Evolutionary conservation across 1,140 invertebrate species (phyloP), one percentile per base, ranked within the genome.

Genomic region (Pseudomyrmex gracilis): DNA sequence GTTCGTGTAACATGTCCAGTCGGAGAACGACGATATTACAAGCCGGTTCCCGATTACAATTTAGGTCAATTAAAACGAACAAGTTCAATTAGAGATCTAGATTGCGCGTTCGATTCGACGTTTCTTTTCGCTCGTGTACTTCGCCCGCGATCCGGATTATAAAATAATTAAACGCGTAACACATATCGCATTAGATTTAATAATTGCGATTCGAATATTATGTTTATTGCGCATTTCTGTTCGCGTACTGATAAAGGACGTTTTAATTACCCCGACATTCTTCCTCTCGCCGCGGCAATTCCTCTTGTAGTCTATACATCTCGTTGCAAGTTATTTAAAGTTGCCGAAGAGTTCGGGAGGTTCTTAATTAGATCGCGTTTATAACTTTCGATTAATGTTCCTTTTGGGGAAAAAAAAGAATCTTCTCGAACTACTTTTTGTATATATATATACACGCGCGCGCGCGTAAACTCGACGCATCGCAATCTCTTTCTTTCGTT

Each of bases 381-480:
- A 78, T 45, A 80, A 80, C 43, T 80, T 71, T 70, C 66, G n/a
- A 60, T 80, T 80, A 80, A 80, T 80, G 71, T 71, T 71, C 12
- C 43, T 80, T 12, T 24, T 47, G 57, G 13, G n/a, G n/a, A n/a
- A n/a, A 80, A 43, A 12, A 71, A 34, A 34, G 4, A 34, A 34
- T 5, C 34, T 34, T 2, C 34, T 43, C n/a, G 43, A 34, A 20
- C n/a, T 45, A 20, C n/a, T 45, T 51, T 63, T 77, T 60, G 9
- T n/a, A 58, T 10, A 5, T 5, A 5, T 5, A 34, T 2, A 34
- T 3, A 3, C 24, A 3, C 24, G 24, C 24, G 24, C 24, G 24
- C 24, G 24, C 24, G 24, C 24, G 24, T 34, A 34, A 34, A 34
- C 34, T 34, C 34, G 34, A 34, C 34, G 34, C 34, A 34, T 34